Evolutionary conservation across 2,888 invertebrate species (phyloP), one percentile per base, ranked within the genome.

Genomic region (Halocaridina rubra): DNA sequence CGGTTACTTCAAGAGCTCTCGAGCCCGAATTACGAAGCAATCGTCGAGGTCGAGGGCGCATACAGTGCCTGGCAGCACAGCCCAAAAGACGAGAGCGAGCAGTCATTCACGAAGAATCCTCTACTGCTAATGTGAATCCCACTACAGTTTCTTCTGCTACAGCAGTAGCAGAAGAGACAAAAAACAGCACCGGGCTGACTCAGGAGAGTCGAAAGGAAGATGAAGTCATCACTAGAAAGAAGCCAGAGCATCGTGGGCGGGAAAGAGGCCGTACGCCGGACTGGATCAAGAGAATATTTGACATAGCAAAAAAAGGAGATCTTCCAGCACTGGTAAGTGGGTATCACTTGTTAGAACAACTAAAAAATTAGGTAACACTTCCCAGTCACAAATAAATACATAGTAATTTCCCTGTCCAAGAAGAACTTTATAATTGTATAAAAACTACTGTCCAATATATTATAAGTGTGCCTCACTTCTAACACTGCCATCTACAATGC

Each of bases 241-340:
- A 77, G n/a, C 64, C 72, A 46, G 82, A 84, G 33, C 80, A 86
- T 67, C 69, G 89, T 39, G 88, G 87, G 69, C 88, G 89, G 80
- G 90, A 89, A 61, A 88, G 89, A 80, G 90, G 90, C 39, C 88
- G 89, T 72, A 90, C 90, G 8, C 91, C 91, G 10, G 91, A 91
- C 81, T 91, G 91, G 91, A 91, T 91, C 78, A 89, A 89, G 88
- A 90, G 89, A 85, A 90, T 91, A 19, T 91, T 91, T 86, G 89
- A 90, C 80, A 89, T 90, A 59, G 90, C 90, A n/a, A 90, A 90
- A 77, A 89, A 89, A 53, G 91, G 91, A 64, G 88, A 90, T 81
- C 88, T 90, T 24, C 89, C 90, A 64, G 89, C 90, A 81, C 88
- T 91, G 90, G 91, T 91, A 88, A 90, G 90, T n/a, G 24, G 29